phyloP scores from a whole-genome alignment of 1,140 invertebrate genomes.

The Caenorhabditis remanei region DNA sequence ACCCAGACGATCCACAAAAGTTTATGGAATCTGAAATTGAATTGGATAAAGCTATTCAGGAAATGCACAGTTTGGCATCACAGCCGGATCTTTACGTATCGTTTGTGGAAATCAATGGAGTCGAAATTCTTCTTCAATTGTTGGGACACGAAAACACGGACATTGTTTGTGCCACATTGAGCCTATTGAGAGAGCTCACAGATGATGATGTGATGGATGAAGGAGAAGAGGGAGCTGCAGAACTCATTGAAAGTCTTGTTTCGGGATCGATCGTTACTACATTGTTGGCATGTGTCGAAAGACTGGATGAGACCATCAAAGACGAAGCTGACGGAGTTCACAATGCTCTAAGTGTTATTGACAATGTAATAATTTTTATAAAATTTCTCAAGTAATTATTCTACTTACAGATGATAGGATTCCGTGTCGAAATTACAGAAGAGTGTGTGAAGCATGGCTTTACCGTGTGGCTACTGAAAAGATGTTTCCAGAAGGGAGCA shows the following conservation, averaged over 20 bases:
- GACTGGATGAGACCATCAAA: conserved; percentile 91
- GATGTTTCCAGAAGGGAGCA: conserved; percentile 84
- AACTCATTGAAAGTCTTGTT: conserved; percentile 81
- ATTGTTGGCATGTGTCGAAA: conserved; percentile 91
- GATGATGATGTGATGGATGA: conserved; percentile 95
- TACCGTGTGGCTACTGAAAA: conserved; percentile 90
- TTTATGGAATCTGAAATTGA: conserved; percentile 99
- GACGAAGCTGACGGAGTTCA: conserved; percentile 97
- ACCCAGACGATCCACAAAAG: conserved; percentile 93
- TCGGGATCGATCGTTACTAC: conserved; percentile 89
- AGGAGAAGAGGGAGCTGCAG: conserved; percentile 80
- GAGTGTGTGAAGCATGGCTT: conserved; percentile 87
- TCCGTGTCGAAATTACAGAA: conserved; percentile 86
- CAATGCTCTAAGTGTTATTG: conserved; percentile 84
- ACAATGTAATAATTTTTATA: conserved; percentile 69
- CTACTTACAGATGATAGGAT: conserved; percentile 84
- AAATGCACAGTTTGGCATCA: conserved; percentile 93
- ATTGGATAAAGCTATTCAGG: conserved; percentile 89
- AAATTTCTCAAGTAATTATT: background rate
- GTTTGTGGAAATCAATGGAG: conserved; percentile 88
- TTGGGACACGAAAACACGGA: conserved; percentile 97
- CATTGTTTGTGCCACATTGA: conserved; percentile 83
- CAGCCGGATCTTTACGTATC: conserved; percentile 94
- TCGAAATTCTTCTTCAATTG: conserved; percentile 90
- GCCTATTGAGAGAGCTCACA: conserved; percentile 90